Percentiles rank a stretch among this genome's conserved stretches.
Conservation (phyloP, 2,113 vertebrate genomes). For the Argyrosomus japonicus region DNA sequence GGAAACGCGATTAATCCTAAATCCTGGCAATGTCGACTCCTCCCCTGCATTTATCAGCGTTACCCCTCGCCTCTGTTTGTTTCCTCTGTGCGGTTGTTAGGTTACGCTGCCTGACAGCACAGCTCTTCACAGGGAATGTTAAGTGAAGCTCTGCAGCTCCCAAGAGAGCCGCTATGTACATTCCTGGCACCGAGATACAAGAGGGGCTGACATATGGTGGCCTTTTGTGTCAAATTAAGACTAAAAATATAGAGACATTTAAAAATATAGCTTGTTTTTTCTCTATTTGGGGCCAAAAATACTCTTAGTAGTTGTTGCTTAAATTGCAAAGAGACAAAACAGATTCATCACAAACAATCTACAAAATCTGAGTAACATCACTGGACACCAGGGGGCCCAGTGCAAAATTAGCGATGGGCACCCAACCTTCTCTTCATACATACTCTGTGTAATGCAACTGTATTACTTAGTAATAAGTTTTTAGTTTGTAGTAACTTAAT, state of each 20-base stretch:
- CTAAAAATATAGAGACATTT: not conserved
- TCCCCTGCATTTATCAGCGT: not conserved
- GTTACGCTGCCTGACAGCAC: constrained; percentile 48
- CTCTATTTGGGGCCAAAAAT: not conserved
- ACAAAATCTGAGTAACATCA: too few species aligned
- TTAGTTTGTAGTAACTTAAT: too few species aligned
- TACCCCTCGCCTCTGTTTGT: constrained; percentile 59
- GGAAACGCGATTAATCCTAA: constrained; percentile 26
- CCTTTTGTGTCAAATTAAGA: not conserved
- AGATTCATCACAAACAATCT: not conserved
- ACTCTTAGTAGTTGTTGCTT: too few species aligned
- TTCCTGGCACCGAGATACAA: constrained; percentile 36
- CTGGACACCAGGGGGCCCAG: too few species aligned
- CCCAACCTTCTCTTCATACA: too few species aligned
- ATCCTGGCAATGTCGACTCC: not conserved
- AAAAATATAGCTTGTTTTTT: not conserved
- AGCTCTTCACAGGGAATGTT: constrained; percentile 66
- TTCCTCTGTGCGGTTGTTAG: constrained; percentile 61
- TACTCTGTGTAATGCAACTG: not conserved
- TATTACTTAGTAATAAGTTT: too few species aligned
- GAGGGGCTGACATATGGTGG: constrained; percentile 1
- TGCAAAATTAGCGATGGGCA: too few species aligned
- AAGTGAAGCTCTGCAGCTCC: constrained; percentile 68
- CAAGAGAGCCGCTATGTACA: constrained; percentile 18
- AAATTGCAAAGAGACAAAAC: not conserved